Conservation (phyloP, 2,888 invertebrate species). For the Trypoxylon attenuatum region DNA sequence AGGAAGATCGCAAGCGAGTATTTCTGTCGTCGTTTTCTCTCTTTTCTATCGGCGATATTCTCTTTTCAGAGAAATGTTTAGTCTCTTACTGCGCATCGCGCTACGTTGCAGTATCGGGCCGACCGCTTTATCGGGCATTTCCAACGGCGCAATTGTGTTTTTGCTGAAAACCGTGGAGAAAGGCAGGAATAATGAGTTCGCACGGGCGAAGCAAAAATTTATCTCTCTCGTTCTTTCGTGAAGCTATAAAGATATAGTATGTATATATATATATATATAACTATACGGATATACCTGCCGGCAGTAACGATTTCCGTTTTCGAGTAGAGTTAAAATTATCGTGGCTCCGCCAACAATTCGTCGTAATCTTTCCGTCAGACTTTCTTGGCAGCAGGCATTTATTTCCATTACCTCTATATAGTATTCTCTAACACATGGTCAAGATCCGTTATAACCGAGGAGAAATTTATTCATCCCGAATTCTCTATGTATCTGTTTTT, state of each 20-base stretch:
- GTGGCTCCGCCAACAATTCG: too few relatives aligned
- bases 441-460: too few relatives aligned
- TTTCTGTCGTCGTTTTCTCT: background rate
- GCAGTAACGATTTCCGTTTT: slow-evolving; percentile 24
- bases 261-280: too few relatives aligned
- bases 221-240: slow-evolving; percentile 6
- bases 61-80: slow-evolving; percentile 3
- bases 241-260: background rate
- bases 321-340: too few relatives aligned
- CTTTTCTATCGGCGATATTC: slow-evolving; percentile 16
- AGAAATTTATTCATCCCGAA: too few relatives aligned
- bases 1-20: too few relatives aligned
- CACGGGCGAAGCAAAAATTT: slow-evolving; percentile 14
- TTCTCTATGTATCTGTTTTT: too few relatives aligned
- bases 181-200: slow-evolving; percentile 10
- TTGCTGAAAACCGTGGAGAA: background rate
- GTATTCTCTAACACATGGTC: too few relatives aligned
- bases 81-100: slow-evolving; percentile 13
- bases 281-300: slow-evolving; percentile 1
- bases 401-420: too few relatives aligned
- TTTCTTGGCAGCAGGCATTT: too few relatives aligned
- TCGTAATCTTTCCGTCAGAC: too few relatives aligned
- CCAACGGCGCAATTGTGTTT: slow-evolving; percentile 13
- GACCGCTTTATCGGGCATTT: slow-evolving; percentile 5
- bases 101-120: slow-evolving; percentile 6